Percentiles rank a stretch among this genome's conserved stretches.
Conservation (phyloP, 2,797 vertebrate species). For the Diplodus sargus region DNA sequence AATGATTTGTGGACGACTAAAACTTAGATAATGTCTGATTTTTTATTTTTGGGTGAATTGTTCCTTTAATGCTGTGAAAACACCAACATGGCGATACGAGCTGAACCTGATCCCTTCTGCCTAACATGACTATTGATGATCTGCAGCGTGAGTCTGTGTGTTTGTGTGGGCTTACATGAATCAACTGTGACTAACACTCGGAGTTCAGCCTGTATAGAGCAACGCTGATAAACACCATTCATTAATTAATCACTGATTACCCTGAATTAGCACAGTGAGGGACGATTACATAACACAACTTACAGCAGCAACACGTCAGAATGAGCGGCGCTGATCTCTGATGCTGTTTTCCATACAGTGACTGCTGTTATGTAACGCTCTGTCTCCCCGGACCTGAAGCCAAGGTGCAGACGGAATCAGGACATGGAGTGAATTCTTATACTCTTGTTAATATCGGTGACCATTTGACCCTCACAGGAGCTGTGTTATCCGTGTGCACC, state of each 20-base stretch:
- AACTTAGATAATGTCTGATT: too few relatives aligned
- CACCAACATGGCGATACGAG: too few relatives aligned
- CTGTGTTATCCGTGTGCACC: conserved; percentile 24
- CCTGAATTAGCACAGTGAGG: conserved; percentile 26
- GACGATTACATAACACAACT: conserved; percentile 21
- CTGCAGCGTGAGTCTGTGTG: background rate
- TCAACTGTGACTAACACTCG: conserved; percentile 4
- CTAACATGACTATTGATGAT: background rate
- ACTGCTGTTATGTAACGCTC: conserved; percentile 51
- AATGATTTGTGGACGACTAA: too few relatives aligned
- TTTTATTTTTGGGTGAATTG: too few relatives aligned
- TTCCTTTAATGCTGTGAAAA: too few relatives aligned
- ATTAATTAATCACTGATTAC: conserved; percentile 49
- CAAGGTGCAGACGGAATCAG: conserved; percentile 46
- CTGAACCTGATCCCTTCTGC: background rate
- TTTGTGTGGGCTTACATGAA: background rate
- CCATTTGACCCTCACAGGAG: conserved; percentile 21
- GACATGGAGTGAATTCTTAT: conserved; percentile 10
- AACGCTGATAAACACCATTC: conserved; percentile 20
- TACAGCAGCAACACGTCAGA: conserved; percentile 17
- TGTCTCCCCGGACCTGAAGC: conserved; percentile 29
- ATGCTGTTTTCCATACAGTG: conserved; percentile 30
- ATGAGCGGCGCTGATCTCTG: conserved; percentile 11
- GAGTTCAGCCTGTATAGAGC: background rate
- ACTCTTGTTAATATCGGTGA: conserved; percentile 10